These are phyloP conservation scores for Eulithis testata DNA, from an alignment of 2,888 invertebrate species.

Conservation along the genomic window DNA sequence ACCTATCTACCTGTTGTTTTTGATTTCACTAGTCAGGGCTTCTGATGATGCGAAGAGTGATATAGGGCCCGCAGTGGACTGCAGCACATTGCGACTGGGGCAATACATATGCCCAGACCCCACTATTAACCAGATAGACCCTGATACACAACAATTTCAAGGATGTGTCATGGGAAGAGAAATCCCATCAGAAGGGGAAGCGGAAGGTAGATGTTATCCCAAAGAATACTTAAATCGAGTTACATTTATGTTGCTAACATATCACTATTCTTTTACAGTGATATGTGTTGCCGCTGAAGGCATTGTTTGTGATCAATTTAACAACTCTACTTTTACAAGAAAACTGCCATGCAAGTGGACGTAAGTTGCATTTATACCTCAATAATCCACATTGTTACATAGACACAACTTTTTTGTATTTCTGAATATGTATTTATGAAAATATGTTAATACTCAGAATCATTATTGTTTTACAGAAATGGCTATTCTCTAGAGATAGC, in stretches of 20 bases:
- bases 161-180: conserved; percentile 87
- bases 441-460: too few relatives aligned
- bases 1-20: conserved; percentile 48
- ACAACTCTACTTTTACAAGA: conserved; percentile 91
- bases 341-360: conserved; percentile 97
- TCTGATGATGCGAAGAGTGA: conserved; percentile 67
- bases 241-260: too few relatives aligned
- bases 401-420: too few relatives aligned
- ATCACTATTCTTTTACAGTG: conserved; percentile 76
- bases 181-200: conserved; percentile 88
- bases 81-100: conserved; percentile 89
- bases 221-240: too few relatives aligned
- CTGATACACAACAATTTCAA: conserved; percentile 93
- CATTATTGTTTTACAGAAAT: conserved; percentile 86
- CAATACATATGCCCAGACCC: conserved; percentile 94
- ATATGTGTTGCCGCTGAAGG: conserved; percentile 93
- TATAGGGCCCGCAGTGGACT: conserved; percentile 81
- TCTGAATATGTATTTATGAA: not conserved
- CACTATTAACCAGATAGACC: conserved; percentile 91
- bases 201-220: conserved; percentile 85
- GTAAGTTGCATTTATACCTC: conserved; percentile 84
- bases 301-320: conserved; percentile 91
- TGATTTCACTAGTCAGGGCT: conserved; percentile 49
- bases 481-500: conserved; percentile 97
- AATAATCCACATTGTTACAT: too few relatives aligned